Evolutionary conservation across 2,797 vertebrate genomes (phyloP), one percentile per base, ranked within the genome.

Genomic region (Bryconaethiops microstoma): DNA sequence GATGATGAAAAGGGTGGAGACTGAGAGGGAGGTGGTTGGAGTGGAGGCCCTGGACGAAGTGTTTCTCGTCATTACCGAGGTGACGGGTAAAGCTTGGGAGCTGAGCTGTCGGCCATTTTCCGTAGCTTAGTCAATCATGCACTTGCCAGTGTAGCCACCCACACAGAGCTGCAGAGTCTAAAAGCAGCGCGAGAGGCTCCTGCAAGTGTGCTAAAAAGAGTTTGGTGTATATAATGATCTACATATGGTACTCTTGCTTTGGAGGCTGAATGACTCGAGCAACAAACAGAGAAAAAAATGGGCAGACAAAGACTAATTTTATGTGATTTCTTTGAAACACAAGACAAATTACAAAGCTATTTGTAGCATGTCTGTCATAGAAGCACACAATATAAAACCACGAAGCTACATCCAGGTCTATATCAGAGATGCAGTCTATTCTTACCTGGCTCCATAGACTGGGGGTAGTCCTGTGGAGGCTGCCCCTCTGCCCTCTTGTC

Each of bases 371-470:
- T 7, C 54, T 48, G 69, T 55, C 21, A 5, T 19, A 74, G 21
- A 54, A 25, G 59, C 48, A 64, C 10, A 74, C 7, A 23, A 23
- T 74, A 7, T 29, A 71, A 71, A 7, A 13, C 48, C 57, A 7
- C n/a, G 17, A 0, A 19, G 25, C 16, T 55, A 12, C 39, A 6
- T 55, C 16, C 1, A 13, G 21, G 13, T 42, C 50, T 35, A 21
- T 16, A 50, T 65, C 8, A 4, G 17, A 42, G 52, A 67, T 7
- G 12, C 65, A 21, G 5, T 13, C 42, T 16, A 23, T 62, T n/a
- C 93, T 91, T 89, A 99, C 97, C 97, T 88, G 97, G 96, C 89
- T 97, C 96, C 88, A 96, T 88, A 54, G 95, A 92, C 83, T 94
- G 92, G 82, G 95, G 94, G 90, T 95, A 92, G 81, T 94, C 93